These are phyloP conservation scores for Paramacrobiotus metropolitanus DNA, from an alignment of 1,140 invertebrate genomes.

Conservation along the genomic window DNA sequence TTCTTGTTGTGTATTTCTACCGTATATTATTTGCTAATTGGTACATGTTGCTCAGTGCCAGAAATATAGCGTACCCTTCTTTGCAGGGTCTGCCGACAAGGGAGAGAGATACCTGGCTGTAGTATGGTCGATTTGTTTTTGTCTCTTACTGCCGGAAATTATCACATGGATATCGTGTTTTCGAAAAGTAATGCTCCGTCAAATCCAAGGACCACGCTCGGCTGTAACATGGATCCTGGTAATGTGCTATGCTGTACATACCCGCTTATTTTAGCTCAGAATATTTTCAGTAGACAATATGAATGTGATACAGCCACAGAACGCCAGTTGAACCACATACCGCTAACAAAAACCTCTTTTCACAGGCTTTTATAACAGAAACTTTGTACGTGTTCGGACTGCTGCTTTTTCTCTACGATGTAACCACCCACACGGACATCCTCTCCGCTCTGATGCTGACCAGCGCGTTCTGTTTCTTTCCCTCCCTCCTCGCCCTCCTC, in stretches of 20 bases:
- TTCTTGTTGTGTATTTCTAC: too few relatives aligned
- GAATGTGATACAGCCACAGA: background rate
- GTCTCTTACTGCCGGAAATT: background rate
- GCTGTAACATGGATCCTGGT: background rate
- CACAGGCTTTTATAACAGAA: background rate
- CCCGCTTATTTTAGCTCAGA: too few relatives aligned
- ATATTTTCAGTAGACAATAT: too few relatives aligned
- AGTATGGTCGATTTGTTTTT: slow-evolving; percentile 1
- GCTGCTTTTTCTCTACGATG: background rate
- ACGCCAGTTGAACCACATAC: too few relatives aligned
- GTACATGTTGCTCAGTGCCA: too few relatives aligned
- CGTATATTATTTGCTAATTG: too few relatives aligned
- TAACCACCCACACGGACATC: background rate
- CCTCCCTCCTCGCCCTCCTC: background rate
- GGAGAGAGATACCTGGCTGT: background rate
- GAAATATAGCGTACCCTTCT: too few relatives aligned
- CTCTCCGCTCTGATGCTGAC: background rate
- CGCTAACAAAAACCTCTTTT: too few relatives aligned
- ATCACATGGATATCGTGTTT: background rate
- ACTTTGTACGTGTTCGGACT: background rate
- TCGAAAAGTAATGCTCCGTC: background rate
- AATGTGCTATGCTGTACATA: too few relatives aligned
- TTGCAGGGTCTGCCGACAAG: too few relatives aligned
- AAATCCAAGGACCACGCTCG: background rate
- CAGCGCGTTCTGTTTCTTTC: background rate